Conservation (phyloP, 2,797 vertebrate genomes). For the Eleutherodactylus coqui region DNA sequence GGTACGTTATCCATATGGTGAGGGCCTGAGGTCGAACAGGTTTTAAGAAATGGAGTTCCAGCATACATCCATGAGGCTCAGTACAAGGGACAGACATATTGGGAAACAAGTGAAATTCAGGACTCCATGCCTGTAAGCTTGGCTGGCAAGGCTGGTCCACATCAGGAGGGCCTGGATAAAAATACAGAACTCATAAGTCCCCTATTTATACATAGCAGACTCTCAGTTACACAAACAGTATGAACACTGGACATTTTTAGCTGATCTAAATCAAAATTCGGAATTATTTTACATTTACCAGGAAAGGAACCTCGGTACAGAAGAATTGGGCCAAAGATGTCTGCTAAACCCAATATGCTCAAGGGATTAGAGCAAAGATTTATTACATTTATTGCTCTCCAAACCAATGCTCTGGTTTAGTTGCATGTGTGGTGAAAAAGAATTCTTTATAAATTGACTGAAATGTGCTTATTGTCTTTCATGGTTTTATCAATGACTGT, state of each 20-base stretch:
- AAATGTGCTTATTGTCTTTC: neutral
- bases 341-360: neutral
- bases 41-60: slow-evolving; percentile 87
- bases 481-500: neutral
- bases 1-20: slow-evolving; percentile 92
- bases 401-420: neutral
- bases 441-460: no score
- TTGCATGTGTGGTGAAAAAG: neutral
- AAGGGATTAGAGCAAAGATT: neutral
- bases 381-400: neutral
- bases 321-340: neutral
- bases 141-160: slow-evolving; percentile 95
- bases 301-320: neutral
- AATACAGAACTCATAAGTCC: slow-evolving; percentile 18
- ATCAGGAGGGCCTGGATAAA: slow-evolving; percentile 86
- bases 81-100: slow-evolving; percentile 94
- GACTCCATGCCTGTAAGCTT: slow-evolving; percentile 96
- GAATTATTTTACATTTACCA: neutral
- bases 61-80: slow-evolving; percentile 85
- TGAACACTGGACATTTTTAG: neutral
- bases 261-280: neutral
- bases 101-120: slow-evolving; percentile 90
- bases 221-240: neutral
- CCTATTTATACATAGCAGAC: neutral
- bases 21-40: slow-evolving; percentile 83